phyloP scores from a whole-genome alignment of 2,888 invertebrate genomes.

The Leptopilina drosophilae region DNA sequence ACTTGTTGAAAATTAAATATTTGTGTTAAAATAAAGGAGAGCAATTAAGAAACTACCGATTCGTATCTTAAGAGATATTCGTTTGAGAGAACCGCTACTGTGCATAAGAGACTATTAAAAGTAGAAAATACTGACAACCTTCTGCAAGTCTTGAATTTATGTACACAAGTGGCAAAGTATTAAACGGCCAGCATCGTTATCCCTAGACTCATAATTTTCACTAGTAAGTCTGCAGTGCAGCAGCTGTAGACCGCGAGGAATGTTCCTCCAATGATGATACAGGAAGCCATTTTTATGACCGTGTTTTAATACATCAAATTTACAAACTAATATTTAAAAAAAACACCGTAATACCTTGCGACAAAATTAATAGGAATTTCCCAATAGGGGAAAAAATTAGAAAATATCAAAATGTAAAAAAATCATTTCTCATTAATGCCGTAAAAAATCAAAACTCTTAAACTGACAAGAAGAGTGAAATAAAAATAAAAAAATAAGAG shows the following conservation, averaged over 20 bases:
- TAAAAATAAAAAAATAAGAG: no score
- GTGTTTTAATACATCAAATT: conserved; percentile 27
- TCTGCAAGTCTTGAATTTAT: conserved; percentile 28
- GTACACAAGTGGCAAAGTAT: conserved; percentile 32
- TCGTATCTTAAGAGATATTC: conserved; percentile 23
- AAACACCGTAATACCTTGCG: conserved; percentile 1
- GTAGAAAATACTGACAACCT: conserved; percentile 28
- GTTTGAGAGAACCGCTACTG: conserved; percentile 25
- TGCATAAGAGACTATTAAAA: neutral
- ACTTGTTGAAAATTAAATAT: neutral
- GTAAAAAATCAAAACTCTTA: no score
- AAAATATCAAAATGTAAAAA: neutral
- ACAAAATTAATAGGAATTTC: neutral
- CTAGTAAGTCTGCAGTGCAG: conserved; percentile 23
- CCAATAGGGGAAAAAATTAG: neutral
- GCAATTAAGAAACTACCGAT: conserved; percentile 28
- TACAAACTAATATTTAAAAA: conserved; percentile 12
- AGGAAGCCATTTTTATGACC: conserved; percentile 19
- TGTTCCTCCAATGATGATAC: conserved; percentile 26
- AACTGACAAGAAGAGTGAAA: no score
- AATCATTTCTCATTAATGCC: no score
- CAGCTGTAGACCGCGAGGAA: conserved; percentile 36
- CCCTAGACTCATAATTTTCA: conserved; percentile 36
- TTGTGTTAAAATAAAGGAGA: conserved; percentile 16
- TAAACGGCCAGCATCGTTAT: conserved; percentile 34